Percentiles rank a stretch among this genome's conserved stretches.
These are phyloP conservation scores for Sabellastarte sp. DNA, from an alignment of 2,888 invertebrate genomes.

Conservation along the genomic window DNA sequence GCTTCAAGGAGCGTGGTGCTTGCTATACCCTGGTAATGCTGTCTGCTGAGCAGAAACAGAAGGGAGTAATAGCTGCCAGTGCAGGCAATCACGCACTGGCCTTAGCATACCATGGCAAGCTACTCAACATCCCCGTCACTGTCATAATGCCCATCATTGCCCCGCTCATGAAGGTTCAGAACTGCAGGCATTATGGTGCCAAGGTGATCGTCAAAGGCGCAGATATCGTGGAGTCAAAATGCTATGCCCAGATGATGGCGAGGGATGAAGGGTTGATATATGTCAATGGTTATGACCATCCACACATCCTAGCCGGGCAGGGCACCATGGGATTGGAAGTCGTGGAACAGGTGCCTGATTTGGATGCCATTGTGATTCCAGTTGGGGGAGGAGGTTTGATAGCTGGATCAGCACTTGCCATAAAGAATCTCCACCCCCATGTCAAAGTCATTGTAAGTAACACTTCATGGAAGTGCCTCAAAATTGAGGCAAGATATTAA, in stretches of 20 bases:
- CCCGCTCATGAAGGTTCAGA: constrained; percentile 92
- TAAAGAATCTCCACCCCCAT: constrained; percentile 80
- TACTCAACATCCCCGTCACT: constrained; percentile 65
- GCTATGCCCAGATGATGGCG: constrained; percentile 73
- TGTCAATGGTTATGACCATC: constrained; percentile 94
- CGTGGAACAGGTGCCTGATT: constrained; percentile 80
- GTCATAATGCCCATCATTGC: constrained; percentile 96
- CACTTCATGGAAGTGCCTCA: no score
- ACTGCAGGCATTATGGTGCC: constrained; percentile 81
- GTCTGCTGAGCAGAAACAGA: constrained; percentile 69
- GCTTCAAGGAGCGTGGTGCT: constrained; percentile 94
- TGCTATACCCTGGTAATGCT: constrained; percentile 79
- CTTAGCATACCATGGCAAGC: constrained; percentile 76
- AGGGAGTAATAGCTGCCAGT: constrained; percentile 88
- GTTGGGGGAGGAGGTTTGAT: constrained; percentile 93
- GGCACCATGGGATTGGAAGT: constrained; percentile 93
- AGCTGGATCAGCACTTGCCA: constrained; percentile 85
- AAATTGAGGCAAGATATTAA: no score
- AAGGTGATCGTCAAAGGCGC: constrained; percentile 79
- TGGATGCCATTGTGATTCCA: constrained; percentile 87
- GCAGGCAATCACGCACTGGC: constrained; percentile 91
- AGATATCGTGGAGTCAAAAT: constrained; percentile 72
- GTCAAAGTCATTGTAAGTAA: constrained; percentile 82
- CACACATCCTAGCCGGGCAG: constrained; percentile 91
- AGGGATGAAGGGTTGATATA: constrained; percentile 74